These are phyloP conservation scores for Rugalucina vietnamica DNA, from an alignment of 2,888 invertebrate genomes.

Conservation along the genomic window DNA sequence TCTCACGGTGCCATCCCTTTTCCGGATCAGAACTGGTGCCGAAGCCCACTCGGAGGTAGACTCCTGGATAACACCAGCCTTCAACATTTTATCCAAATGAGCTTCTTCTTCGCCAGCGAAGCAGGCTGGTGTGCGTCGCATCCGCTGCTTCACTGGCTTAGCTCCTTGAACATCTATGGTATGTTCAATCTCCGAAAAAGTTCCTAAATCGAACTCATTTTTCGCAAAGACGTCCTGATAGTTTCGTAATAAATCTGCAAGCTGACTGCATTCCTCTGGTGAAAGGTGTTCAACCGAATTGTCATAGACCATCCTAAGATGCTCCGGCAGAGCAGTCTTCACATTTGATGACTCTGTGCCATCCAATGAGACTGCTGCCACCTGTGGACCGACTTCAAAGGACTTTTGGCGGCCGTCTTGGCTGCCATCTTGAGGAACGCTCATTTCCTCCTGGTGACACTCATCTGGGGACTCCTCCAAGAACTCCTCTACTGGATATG, in stretches of 20 bases:
- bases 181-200: not conserved
- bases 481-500: not conserved
- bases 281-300: not conserved
- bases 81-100: slow-evolving; percentile 41
- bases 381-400: not conserved
- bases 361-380: not conserved
- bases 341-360: not conserved
- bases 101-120: slow-evolving; percentile 50
- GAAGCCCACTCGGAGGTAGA: slow-evolving; percentile 52
- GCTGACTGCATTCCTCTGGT: not conserved
- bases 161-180: slow-evolving; percentile 33
- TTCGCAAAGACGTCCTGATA: slow-evolving; percentile 11
- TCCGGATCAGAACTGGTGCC: slow-evolving; percentile 50
- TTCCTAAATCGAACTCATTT: slow-evolving; percentile 23
- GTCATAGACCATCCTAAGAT: slow-evolving; percentile 12
- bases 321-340: not conserved
- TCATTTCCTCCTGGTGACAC: not conserved
- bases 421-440: not conserved
- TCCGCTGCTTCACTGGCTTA: slow-evolving; percentile 43
- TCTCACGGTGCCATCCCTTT: slow-evolving; percentile 23
- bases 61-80: slow-evolving; percentile 39
- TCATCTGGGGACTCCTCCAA: not conserved
- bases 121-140: slow-evolving; percentile 38
- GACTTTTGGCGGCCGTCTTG: not conserved
- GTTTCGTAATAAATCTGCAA: not conserved